Evolutionary conservation across 2,888 invertebrate genomes (phyloP), one percentile per base, ranked within the genome.

Genomic region (Alloscopus bannaensis): DNA sequence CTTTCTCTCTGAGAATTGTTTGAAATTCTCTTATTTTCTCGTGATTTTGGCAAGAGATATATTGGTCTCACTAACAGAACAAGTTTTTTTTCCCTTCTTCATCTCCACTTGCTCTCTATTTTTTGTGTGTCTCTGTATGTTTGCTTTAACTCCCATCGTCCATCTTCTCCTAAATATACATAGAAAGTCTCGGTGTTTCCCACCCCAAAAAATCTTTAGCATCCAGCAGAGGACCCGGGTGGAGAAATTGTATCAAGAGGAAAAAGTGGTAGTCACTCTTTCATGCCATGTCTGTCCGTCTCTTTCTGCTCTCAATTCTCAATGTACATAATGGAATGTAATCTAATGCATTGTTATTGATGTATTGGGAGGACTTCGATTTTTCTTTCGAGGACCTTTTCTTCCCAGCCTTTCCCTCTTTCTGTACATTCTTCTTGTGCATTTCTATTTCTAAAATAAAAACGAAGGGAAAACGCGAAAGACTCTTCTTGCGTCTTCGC

Each of bases 261-360:
- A 26, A 59, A 20, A 8, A 57, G 8, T 47, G 62, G 47, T 72
- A 62, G 72, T 72, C 72, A 72, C 57, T 73, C 73, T 64, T 73
- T 73, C 73, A 65, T 73, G 65, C 73, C 73, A 65, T 65, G 55
- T 24, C 45, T 73, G 73, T 73, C 73, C 73, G 45, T 65, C 65
- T 65, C 26, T 42, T 22, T n/a, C 62, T 73, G 29, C 57, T 57
- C 65, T 73, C 65, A 65, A 65, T 73, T 73, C 65, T 42, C 73
- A 65, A 31, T 40, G 65, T 73, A 73, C 65, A 65, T 73, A 80
- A 71, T 73, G 70, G 75, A 71, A 72, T 72, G 76, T 76, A 81
- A 81, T 79, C 72, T 76, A 82, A 81, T 83, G 83, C 70, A 83
- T 73, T 70, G 75, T 81, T 81, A 83, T 80, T 79, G 79, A 76